Percentiles rank a stretch among this genome's conserved stretches.
These are phyloP conservation scores for Eupeodes corollae DNA, from an alignment of 1,140 invertebrate genomes.

Conservation along the genomic window DNA sequence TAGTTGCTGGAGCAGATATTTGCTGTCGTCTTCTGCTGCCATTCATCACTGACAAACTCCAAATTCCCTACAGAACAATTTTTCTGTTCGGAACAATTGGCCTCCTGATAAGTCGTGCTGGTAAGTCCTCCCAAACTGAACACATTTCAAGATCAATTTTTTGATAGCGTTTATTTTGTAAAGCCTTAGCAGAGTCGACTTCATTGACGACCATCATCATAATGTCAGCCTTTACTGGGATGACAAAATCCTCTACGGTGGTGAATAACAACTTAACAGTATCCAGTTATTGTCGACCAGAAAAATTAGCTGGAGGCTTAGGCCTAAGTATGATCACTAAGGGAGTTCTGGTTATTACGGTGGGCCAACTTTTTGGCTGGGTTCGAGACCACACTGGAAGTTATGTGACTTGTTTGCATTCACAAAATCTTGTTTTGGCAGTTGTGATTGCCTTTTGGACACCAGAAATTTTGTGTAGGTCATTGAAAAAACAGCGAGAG, in stretches of 20 bases:
- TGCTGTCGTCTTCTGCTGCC: slow-evolving; percentile 50
- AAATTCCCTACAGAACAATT: slow-evolving; percentile 43
- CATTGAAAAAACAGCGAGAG: slow-evolving; percentile 13
- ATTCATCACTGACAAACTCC: slow-evolving; percentile 47
- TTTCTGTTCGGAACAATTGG: slow-evolving; percentile 42
- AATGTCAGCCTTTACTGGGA: slow-evolving; percentile 24
- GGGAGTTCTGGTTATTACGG: slow-evolving; percentile 50
- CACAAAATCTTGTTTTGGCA: slow-evolving; percentile 46
- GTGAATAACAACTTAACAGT: slow-evolving; percentile 59
- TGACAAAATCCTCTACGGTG: slow-evolving; percentile 43
- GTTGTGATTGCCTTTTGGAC: slow-evolving; percentile 47
- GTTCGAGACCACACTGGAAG: slow-evolving; percentile 50
- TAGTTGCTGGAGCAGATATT: slow-evolving; percentile 54
- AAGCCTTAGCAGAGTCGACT: slow-evolving; percentile 17
- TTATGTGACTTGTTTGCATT: slow-evolving; percentile 49
- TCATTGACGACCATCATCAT: slow-evolving; percentile 16
- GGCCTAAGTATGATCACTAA: slow-evolving; percentile 63
- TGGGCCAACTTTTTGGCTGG: slow-evolving; percentile 57
- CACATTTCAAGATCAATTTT: background rate
- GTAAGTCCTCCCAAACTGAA: slow-evolving; percentile 1
- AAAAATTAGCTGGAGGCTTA: slow-evolving; percentile 52
- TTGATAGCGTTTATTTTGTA: background rate
- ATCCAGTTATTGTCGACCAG: slow-evolving; percentile 47
- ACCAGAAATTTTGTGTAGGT: slow-evolving; percentile 40
- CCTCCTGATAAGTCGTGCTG: slow-evolving; percentile 16